phyloP scores from a whole-genome alignment of 2,888 invertebrate species.

The Labia minor region DNA sequence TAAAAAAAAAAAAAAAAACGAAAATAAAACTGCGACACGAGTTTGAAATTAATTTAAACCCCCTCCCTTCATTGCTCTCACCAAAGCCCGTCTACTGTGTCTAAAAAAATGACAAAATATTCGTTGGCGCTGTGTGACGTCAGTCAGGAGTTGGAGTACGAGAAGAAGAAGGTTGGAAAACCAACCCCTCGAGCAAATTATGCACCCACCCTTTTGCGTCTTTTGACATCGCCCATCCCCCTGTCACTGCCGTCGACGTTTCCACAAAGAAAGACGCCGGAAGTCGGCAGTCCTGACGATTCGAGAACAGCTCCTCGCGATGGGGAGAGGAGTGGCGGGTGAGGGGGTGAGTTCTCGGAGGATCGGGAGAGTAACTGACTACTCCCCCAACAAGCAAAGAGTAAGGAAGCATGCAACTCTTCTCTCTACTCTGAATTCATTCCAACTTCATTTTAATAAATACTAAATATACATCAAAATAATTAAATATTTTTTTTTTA shows the following conservation, averaged over 20 bases:
- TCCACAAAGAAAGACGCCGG: slow-evolving; percentile 8
- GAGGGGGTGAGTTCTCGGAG: background rate
- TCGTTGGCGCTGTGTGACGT: slow-evolving; percentile 13
- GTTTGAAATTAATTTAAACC: slow-evolving; percentile 13
- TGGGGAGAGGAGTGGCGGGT: background rate
- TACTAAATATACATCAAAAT: too few relatives aligned
- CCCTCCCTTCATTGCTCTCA: background rate
- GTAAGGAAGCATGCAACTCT: too few relatives aligned
- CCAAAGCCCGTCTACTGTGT: background rate
- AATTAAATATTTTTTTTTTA: too few relatives aligned
- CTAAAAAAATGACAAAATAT: slow-evolving; percentile 13
- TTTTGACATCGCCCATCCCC: background rate
- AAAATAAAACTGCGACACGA: slow-evolving; percentile 13
- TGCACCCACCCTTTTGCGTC: background rate
- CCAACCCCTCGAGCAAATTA: slow-evolving; percentile 8
- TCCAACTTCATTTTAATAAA: too few relatives aligned
- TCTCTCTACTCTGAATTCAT: too few relatives aligned
- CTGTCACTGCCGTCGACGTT: slow-evolving; percentile 1
- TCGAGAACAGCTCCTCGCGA: background rate
- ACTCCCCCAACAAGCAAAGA: too few relatives aligned
- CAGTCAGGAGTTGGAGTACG: background rate
- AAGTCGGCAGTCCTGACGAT: slow-evolving; percentile 13
- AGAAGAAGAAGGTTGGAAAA: slow-evolving; percentile 8
- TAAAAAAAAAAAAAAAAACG: background rate
- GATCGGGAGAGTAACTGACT: too few relatives aligned